phyloP scores from a whole-genome alignment of 2,797 vertebrate genomes.

The Trachops cirrhosus region DNA sequence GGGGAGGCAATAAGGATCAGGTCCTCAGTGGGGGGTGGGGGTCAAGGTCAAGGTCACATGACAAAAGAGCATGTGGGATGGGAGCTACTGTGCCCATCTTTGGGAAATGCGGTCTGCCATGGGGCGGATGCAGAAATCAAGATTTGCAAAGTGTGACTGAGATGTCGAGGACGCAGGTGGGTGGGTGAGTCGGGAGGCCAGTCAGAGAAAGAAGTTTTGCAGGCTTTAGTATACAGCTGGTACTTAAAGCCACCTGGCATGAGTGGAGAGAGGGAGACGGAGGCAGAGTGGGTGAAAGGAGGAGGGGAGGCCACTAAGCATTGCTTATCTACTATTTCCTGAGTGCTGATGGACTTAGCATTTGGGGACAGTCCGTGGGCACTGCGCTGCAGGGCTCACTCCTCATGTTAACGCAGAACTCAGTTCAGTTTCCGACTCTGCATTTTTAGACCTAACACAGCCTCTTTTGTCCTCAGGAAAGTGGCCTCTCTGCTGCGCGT shows the following conservation, averaged over 20 bases:
- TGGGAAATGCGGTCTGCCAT: background rate
- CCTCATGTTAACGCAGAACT: fast-evolving
- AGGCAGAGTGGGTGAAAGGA: background rate
- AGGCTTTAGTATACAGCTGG: background rate
- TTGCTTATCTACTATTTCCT: background rate
- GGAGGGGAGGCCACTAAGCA: background rate
- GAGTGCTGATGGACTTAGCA: background rate
- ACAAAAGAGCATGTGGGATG: background rate
- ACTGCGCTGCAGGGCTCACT: background rate
- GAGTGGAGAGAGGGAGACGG: background rate
- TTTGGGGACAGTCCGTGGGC: background rate
- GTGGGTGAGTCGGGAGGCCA: background rate
- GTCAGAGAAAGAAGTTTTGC: background rate
- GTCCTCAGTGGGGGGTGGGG: background rate
- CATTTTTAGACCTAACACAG: background rate
- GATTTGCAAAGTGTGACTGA: no score
- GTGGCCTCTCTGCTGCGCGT: background rate
- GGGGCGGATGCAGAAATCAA: background rate
- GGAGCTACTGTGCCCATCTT: background rate
- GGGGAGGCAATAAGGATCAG: no score
- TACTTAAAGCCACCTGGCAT: background rate
- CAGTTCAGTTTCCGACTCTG: background rate
- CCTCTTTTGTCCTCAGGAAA: background rate
- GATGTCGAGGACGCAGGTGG: no score
- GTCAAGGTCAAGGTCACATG: no score